Percentiles rank a stretch among this genome's conserved stretches.
Evolutionary conservation across 1,140 invertebrate genomes (phyloP).

Genomic region (Trichonephila clavata): DNA sequence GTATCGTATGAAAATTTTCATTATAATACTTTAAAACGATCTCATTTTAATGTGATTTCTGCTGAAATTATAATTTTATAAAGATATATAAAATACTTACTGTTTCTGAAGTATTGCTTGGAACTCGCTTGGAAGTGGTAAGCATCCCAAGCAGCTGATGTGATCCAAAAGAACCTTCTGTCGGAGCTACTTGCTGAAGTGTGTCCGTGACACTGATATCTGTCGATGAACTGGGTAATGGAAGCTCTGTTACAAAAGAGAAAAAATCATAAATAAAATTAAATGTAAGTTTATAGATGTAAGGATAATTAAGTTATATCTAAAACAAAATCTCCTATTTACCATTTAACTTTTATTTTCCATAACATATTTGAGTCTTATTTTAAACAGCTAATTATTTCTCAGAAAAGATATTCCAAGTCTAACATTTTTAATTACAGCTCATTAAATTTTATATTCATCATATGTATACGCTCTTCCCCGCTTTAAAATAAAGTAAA

Average conservation of each 20-base stretch:
- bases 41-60: too few relatives aligned
- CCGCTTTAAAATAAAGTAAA: not conserved
- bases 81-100: not conserved
- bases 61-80: too few relatives aligned
- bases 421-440: too few relatives aligned
- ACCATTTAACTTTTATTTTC: too few relatives aligned
- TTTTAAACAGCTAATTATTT: too few relatives aligned
- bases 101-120: not conserved
- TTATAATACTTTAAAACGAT: too few relatives aligned
- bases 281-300: not conserved
- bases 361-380: too few relatives aligned
- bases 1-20: too few relatives aligned
- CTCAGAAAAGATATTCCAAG: too few relatives aligned
- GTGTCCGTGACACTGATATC: not conserved
- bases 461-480: not conserved
- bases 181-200: not conserved
- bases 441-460: not conserved
- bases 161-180: constrained; percentile 40
- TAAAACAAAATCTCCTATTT: too few relatives aligned
- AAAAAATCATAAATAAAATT: not conserved
- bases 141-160: constrained; percentile 48
- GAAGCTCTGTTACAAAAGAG: constrained; percentile 4
- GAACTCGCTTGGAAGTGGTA: not conserved
- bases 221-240: not conserved
- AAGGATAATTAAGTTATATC: too few relatives aligned